These are phyloP conservation scores for Crepidodera aurea DNA, from an alignment of 2,888 invertebrate genomes.

Conservation along the genomic window DNA sequence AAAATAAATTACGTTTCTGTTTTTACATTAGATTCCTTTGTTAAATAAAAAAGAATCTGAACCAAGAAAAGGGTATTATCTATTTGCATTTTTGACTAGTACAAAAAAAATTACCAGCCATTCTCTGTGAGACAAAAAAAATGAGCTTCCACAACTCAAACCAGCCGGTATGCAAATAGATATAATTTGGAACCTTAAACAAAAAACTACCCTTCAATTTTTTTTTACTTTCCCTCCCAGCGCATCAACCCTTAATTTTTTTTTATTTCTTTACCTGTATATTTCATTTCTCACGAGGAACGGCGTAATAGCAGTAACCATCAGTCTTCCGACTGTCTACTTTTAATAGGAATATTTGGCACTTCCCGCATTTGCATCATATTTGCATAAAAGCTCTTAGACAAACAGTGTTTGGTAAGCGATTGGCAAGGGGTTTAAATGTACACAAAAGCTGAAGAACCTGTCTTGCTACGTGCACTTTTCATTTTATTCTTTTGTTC, in stretches of 20 bases:
- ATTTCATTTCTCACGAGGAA: slow-evolving; percentile 16
- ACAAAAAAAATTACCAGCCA: too few relatives aligned
- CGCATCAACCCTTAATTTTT: slow-evolving; percentile 13
- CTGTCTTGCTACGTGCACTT: background rate
- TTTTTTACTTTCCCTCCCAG: background rate
- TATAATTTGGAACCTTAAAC: slow-evolving; percentile 11
- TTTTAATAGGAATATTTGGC: slow-evolving; percentile 18
- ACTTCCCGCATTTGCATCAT: slow-evolving; percentile 10
- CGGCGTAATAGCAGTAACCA: slow-evolving; percentile 1
- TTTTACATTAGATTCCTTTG: too few relatives aligned
- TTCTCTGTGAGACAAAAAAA: background rate
- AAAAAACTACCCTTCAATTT: slow-evolving; percentile 6
- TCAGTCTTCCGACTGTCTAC: slow-evolving; percentile 14
- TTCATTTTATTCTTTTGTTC: slow-evolving; percentile 1
- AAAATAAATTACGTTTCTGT: too few relatives aligned
- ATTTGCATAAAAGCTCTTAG: slow-evolving; percentile 20
- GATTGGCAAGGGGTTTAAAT: slow-evolving; percentile 1
- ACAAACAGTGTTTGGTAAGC: slow-evolving; percentile 10
- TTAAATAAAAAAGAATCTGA: too few relatives aligned
- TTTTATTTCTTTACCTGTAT: slow-evolving; percentile 9
- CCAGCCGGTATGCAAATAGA: slow-evolving; percentile 4
- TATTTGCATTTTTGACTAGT: too few relatives aligned
- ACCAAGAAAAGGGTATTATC: too few relatives aligned
- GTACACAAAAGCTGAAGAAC: slow-evolving; percentile 3
- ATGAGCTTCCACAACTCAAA: background rate